Conservation (phyloP, 1,140 invertebrate genomes). For the Euura saliciscinereae region DNA sequence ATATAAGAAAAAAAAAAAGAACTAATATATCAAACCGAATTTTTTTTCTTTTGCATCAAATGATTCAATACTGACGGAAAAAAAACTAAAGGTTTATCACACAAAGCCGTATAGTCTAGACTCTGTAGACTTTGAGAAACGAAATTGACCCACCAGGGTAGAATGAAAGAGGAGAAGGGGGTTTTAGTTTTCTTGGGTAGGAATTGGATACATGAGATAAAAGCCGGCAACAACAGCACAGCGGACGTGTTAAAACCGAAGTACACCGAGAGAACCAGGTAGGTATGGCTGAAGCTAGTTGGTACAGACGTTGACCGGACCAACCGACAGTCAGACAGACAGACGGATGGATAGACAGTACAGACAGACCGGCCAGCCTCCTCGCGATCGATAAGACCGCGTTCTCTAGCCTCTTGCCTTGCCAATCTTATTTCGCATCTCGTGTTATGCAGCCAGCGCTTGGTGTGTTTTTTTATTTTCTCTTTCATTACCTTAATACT, state of each 20-base stretch:
- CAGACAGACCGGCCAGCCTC: not conserved
- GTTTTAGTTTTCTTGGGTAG: not conserved
- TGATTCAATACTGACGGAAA: too few species aligned
- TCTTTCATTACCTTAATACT: not conserved
- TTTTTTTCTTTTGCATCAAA: too few species aligned
- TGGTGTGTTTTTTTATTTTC: not conserved
- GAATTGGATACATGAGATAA: not conserved
- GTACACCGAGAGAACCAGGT: not conserved
- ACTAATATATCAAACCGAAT: too few species aligned
- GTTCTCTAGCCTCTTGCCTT: not conserved
- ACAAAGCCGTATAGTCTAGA: not conserved
- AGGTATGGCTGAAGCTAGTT: not conserved
- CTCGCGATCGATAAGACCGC: constrained; percentile 1
- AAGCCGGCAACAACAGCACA: not conserved
- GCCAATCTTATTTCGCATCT: not conserved
- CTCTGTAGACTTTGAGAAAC: not conserved
- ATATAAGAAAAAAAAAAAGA: too few species aligned
- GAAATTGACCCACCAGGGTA: not conserved
- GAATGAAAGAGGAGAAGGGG: not conserved
- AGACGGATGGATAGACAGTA: constrained; percentile 1
- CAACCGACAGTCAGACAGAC: constrained; percentile 1
- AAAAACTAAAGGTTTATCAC: too few species aligned
- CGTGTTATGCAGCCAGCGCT: not conserved
- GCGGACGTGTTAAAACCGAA: not conserved
- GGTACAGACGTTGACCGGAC: not conserved